phyloP scores from a whole-genome alignment of 2,888 invertebrate species.

The Byasa hedistus region DNA sequence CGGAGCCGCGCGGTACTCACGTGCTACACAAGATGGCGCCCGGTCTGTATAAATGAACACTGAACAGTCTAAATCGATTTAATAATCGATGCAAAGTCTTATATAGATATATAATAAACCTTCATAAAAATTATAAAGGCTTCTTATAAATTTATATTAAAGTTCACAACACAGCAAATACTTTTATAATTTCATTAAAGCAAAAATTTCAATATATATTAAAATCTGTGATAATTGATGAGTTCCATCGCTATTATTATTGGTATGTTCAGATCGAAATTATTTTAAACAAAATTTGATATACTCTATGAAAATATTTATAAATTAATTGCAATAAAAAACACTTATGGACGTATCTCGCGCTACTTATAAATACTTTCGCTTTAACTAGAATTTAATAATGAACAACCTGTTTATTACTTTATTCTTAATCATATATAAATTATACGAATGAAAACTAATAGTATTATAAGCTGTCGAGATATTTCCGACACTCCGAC shows the following conservation, averaged over 20 bases:
- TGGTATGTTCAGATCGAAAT: constrained; percentile 2
- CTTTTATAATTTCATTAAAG: background rate
- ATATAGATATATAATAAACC: background rate
- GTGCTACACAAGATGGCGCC: too few relatives aligned
- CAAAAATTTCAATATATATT: background rate
- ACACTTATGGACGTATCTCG: constrained; percentile 10
- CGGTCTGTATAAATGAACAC: constrained; percentile 49
- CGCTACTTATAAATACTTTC: constrained; percentile 2
- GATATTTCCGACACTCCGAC: too few relatives aligned
- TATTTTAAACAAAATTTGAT: background rate
- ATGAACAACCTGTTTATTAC: background rate
- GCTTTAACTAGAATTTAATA: background rate
- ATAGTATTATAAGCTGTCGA: too few relatives aligned
- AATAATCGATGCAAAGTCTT: constrained; percentile 4
- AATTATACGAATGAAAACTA: background rate
- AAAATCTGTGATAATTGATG: background rate
- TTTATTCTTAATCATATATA: background rate
- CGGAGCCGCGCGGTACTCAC: too few relatives aligned
- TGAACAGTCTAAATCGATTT: constrained; percentile 30
- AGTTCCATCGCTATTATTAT: background rate
- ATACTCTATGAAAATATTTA: background rate
- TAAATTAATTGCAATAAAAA: constrained; percentile 3
- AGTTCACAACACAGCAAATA: constrained; percentile 10
- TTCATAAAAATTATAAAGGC: background rate
- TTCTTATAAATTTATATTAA: background rate